phyloP scores from a whole-genome alignment of 2,888 invertebrate genomes.

The Petrolisthes manimaculis region DNA sequence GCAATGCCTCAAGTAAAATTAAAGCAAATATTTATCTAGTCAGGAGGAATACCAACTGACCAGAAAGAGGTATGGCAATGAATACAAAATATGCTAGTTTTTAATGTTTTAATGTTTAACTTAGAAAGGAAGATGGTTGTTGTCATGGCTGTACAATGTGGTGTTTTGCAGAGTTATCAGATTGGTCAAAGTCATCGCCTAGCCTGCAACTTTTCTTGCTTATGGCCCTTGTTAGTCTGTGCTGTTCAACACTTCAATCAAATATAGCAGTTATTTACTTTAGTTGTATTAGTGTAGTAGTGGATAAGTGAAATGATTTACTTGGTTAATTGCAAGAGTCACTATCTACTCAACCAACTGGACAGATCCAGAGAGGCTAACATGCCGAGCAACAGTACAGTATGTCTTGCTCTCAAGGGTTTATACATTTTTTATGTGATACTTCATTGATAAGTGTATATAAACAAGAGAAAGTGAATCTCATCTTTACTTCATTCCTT shows the following conservation, averaged over 20 bases:
- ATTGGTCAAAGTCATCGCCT: too few species aligned
- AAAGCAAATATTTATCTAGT: too few species aligned
- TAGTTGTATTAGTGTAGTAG: slow-evolving; percentile 20
- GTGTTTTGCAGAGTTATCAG: too few species aligned
- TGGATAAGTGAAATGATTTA: slow-evolving; percentile 10
- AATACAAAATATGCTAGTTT: too few species aligned
- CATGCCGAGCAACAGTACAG: slow-evolving; percentile 35
- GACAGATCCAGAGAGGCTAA: slow-evolving; percentile 18
- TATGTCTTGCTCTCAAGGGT: slow-evolving; percentile 46
- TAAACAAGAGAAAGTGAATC: slow-evolving; percentile 37
- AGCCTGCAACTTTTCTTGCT: too few species aligned
- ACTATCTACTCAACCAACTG: slow-evolving; percentile 8
- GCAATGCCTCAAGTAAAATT: too few species aligned
- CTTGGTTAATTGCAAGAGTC: slow-evolving; percentile 29
- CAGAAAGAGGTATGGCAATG: too few species aligned
- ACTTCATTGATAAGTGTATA: slow-evolving; percentile 61
- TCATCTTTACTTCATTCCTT: not conserved
- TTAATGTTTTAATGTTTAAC: too few species aligned
- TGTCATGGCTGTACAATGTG: too few species aligned
- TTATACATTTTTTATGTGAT: slow-evolving; percentile 63
- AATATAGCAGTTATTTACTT: slow-evolving; percentile 15
- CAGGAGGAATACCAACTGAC: too few species aligned
- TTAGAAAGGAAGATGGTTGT: too few species aligned
- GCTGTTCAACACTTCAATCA: slow-evolving; percentile 36
- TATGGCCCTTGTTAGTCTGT: slow-evolving; percentile 11